Evolutionary conservation across 2,797 vertebrate species (phyloP).

Genomic region (Danionella dracula): DNA sequence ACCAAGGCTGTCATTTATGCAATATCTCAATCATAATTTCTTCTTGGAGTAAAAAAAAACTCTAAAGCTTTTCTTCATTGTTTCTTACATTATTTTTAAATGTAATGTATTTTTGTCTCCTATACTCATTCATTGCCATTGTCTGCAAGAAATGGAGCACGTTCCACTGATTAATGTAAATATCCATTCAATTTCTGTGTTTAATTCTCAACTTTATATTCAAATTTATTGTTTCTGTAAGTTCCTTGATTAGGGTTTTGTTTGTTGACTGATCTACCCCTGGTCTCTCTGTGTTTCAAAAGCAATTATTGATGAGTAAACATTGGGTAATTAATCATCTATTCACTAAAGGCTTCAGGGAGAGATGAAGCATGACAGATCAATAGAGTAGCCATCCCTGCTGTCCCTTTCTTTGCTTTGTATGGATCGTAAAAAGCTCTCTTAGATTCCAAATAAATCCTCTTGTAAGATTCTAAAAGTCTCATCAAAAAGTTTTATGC

Average conservation of each 20-base stretch:
- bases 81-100: too few relatives aligned
- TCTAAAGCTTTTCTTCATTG: too few relatives aligned
- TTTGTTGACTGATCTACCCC: not conserved
- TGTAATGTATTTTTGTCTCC: too few relatives aligned
- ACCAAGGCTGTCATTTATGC: too few relatives aligned
- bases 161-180: too few relatives aligned
- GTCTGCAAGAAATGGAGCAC: too few relatives aligned
- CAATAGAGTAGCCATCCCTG: slow-evolving; percentile 23
- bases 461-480: not conserved
- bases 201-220: not conserved
- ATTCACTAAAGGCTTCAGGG: slow-evolving; percentile 29
- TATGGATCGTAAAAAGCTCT: slow-evolving; percentile 16
- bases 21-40: too few relatives aligned
- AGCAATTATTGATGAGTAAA: slow-evolving; percentile 26
- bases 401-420: not conserved
- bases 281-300: not conserved
- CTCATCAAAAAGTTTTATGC: too few relatives aligned
- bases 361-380: slow-evolving; percentile 25
- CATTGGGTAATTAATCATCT: slow-evolving; percentile 32
- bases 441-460: not conserved
- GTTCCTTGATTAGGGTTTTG: not conserved
- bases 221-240: too few relatives aligned
- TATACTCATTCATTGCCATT: too few relatives aligned
- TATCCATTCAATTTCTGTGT: not conserved
- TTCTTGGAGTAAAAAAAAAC: too few relatives aligned